phyloP scores from a whole-genome alignment of 2,797 vertebrate species.

The Ibycter americanus region DNA sequence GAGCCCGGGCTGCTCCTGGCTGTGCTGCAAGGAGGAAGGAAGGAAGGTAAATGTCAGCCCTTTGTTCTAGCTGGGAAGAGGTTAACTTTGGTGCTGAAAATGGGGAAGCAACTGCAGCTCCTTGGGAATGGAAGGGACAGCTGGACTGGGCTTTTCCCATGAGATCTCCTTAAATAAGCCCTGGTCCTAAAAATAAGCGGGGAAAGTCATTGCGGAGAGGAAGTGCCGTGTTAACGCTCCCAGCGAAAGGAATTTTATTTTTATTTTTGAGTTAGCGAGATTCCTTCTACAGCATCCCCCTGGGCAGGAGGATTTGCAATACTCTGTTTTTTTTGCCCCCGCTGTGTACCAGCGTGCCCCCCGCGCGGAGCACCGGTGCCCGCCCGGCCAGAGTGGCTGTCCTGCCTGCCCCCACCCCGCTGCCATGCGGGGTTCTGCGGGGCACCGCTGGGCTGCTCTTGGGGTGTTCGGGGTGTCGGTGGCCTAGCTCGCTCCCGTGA shows the following conservation, averaged over 20 bases:
- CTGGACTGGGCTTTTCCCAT: not conserved
- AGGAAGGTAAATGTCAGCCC: not conserved
- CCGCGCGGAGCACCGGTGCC: rapidly evolving
- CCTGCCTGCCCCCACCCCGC: not conserved
- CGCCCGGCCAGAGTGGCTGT: not conserved
- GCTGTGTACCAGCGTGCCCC: rapidly evolving
- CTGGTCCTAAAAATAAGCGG: not conserved
- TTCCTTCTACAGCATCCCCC: rapidly evolving
- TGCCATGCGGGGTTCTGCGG: not conserved
- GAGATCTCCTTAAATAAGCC: not conserved
- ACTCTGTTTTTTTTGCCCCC: not conserved
- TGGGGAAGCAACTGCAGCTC: not conserved
- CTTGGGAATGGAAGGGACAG: not conserved
- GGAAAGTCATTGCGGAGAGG: not conserved
- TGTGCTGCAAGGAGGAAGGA: rapidly evolving
- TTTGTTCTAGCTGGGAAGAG: not conserved
- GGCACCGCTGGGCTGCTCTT: not conserved
- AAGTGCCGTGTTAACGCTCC: rapidly evolving
- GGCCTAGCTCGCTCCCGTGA: not conserved
- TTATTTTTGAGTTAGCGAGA: rapidly evolving
- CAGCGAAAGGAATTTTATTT: not conserved
- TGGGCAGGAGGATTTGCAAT: not conserved
- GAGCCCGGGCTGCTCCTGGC: not conserved
- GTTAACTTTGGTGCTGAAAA: not conserved
- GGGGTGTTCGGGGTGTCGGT: rapidly evolving